Evolutionary conservation across 2,797 vertebrate species (phyloP), one percentile per base, ranked within the genome.

Genomic region (Salmo trutta): DNA sequence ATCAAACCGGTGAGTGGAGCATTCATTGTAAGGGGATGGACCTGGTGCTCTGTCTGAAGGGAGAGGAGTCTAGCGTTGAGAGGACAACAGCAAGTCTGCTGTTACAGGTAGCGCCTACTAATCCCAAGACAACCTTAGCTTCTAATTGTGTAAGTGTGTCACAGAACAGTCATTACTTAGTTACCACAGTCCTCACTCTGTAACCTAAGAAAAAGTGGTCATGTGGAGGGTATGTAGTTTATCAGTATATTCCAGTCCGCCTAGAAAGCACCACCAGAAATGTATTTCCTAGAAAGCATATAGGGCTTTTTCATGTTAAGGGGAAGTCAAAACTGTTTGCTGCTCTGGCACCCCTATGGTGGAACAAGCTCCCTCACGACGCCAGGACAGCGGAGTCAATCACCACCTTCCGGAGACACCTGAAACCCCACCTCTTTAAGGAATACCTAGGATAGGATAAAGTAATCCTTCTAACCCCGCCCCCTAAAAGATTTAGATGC

Each of bases 41-140:
- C 59, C 56, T 68, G 31, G 33, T 76, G 24, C 53, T n/a, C 1
- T 29, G 64, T 64, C n/a, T 3, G 7, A 24, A 21, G 15, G 14
- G 64, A 66, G 64, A 3, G 41, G 41, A 47, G 41, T 47, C 41
- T 12, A 27, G 66, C 53, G 75, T 10, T 54, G 64, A 71, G 71
- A 31, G 69, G 65, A 72, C 78, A 90, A 82, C 82, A 86, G 75
- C 54, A 72, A 16, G 75, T 77, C 81, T 91, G 64, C 27, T 78
- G 77, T 93, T 92, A 87, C 88, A 85, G 14, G 27, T 19, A 36
- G 67, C 75, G 21, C 47, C 36, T 70, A 77, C 86, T 88, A 86
- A 90, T 89, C 82, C 84, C 75, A 76, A 82, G 53, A 79, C 73
- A 77, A 79, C 77, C 76, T 41, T 73, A 79, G 70, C 19, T 71